phyloP scores from a whole-genome alignment of 2,113 vertebrate genomes.

The Tachuris rubrigastra region DNA sequence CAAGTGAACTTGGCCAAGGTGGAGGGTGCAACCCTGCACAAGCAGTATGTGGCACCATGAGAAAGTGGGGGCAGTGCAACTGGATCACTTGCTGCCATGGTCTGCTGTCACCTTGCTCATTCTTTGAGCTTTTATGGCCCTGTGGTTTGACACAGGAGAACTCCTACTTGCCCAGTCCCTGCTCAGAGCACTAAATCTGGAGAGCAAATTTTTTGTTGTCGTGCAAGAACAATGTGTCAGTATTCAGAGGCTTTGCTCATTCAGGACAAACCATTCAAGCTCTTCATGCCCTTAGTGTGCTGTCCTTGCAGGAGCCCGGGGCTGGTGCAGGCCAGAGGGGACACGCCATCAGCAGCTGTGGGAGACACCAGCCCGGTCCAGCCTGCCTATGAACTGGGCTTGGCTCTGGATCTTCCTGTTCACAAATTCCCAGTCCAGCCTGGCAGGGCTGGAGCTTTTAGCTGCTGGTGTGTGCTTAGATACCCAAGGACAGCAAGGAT shows the following conservation, averaged over 20 bases:
- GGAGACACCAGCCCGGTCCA: neutral
- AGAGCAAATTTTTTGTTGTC: fast-evolving
- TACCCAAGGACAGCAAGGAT: neutral
- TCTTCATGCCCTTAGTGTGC: fast-evolving
- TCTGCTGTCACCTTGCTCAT: neutral
- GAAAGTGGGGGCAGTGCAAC: neutral
- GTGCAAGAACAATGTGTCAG: neutral
- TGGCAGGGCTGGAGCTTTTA: neutral
- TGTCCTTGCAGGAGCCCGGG: neutral
- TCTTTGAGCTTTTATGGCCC: neutral
- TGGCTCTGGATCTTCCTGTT: neutral
- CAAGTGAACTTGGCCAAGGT: neutral
- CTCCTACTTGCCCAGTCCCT: neutral
- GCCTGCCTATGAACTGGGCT: neutral
- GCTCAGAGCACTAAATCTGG: neutral
- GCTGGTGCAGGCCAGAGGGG: neutral
- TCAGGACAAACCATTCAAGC: too few species aligned
- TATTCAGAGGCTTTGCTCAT: neutral
- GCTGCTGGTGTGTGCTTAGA: neutral
- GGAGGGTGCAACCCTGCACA: neutral
- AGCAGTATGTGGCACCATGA: neutral
- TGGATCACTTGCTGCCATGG: neutral
- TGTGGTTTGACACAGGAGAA: neutral
- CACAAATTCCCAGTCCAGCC: neutral
- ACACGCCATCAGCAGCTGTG: fast-evolving